Percentiles rank a stretch among this genome's conserved stretches.
Conservation (phyloP, 1,140 invertebrate species). For the Pectinophora gossypiella region DNA sequence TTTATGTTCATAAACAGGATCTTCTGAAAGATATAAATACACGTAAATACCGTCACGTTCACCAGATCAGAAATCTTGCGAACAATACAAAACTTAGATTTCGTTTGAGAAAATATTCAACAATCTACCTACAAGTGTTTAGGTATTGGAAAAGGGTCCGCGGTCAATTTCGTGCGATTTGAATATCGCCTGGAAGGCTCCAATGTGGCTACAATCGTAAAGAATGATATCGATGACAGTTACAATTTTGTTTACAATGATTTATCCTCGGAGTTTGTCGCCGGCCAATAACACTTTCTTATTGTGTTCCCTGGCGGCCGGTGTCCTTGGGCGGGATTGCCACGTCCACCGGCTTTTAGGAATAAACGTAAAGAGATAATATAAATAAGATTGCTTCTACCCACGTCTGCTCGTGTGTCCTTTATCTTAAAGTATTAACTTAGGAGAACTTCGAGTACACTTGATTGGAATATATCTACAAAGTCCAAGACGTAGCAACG, state of each 20-base stretch:
- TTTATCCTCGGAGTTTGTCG: slow-evolving; percentile 29
- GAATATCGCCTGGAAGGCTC: slow-evolving; percentile 34
- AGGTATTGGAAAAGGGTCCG: slow-evolving; percentile 30
- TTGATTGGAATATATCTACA: no score
- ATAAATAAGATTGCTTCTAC: no score
- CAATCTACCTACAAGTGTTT: neutral
- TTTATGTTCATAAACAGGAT: no score
- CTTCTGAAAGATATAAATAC: no score
- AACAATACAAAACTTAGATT: neutral
- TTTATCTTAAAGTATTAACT: no score
- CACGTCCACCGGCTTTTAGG: neutral
- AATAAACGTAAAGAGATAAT: neutral
- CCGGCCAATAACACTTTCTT: neutral
- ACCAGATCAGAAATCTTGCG: no score
- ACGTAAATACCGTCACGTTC: no score
- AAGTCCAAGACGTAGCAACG: no score
- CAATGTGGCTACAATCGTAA: slow-evolving; percentile 40
- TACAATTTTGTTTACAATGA: slow-evolving; percentile 63
- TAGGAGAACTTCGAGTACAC: no score
- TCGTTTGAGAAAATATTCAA: neutral
- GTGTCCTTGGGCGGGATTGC: neutral
- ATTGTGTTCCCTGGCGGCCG: neutral
- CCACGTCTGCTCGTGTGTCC: no score
- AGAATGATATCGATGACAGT: slow-evolving; percentile 58
- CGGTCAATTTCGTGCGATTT: slow-evolving; percentile 49